Percentiles rank a stretch among this genome's conserved stretches.
These are phyloP conservation scores for Linnaemya tessellans DNA, from an alignment of 2,888 invertebrate genomes.

Conservation along the genomic window DNA sequence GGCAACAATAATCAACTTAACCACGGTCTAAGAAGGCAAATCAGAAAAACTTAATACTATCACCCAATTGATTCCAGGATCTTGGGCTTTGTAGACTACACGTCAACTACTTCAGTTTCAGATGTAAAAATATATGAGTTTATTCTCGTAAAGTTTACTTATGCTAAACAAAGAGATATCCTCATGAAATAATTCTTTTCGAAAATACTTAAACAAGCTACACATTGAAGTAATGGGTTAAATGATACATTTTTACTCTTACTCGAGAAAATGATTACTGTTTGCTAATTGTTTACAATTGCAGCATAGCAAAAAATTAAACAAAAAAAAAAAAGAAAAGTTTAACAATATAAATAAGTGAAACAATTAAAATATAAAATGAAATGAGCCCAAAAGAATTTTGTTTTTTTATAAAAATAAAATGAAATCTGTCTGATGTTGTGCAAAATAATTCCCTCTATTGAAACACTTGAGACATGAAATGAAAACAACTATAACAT, in stretches of 20 bases:
- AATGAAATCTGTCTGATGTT: slow-evolving; percentile 45
- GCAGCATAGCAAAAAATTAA: not conserved
- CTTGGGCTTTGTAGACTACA: too few species aligned
- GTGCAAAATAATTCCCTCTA: slow-evolving; percentile 39
- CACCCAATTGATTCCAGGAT: too few species aligned
- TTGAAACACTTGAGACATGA: slow-evolving; percentile 60
- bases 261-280: slow-evolving; percentile 44
- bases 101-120: too few species aligned
- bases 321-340: not conserved
- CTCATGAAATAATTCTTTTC: not conserved
- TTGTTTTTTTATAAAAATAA: slow-evolving; percentile 36
- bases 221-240: slow-evolving; percentile 4
- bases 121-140: too few species aligned
- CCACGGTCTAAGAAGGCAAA: too few species aligned
- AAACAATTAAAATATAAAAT: too few species aligned
- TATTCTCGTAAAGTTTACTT: not conserved
- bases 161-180: not conserved
- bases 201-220: not conserved
- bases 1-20: too few species aligned
- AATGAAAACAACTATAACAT: slow-evolving; percentile 50
- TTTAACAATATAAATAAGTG: too few species aligned
- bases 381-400: not conserved
- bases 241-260: slow-evolving; percentile 26
- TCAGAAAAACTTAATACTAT: too few species aligned
- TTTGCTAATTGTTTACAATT: slow-evolving; percentile 70